Base-by-base conservation (phyloP, 2,888 invertebrate genomes). In the Acrobasis suavella region DNA sequence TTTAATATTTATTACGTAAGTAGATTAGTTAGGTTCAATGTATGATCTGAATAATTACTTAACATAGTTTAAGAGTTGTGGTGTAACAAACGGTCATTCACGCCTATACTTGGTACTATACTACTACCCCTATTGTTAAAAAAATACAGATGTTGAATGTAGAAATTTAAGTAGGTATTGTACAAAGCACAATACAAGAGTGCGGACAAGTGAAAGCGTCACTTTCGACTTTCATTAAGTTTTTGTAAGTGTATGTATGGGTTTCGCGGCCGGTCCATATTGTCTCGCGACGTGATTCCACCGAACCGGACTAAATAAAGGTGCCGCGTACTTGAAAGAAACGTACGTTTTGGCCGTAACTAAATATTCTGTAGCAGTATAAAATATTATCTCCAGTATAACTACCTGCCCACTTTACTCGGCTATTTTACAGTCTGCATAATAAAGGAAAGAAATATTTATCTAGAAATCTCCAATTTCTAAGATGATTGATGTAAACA, bases 161-260 rank as follows among this genome's bases (percentile, higher is more conserved):
- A 63, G 63, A 66, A 66, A 66, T 66, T 64, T 61, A 63, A 77
- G 80, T 61, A 63, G 76, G 80, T 83, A 84, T 85, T 80, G 80
- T 83, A 86, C 86, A 87, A 86, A 83, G 85, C 80, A 80, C 82
- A 82, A 82, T 83, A 87, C 87, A 85, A 86, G 85, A 83, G 82
- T 78, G 85, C 77, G 81, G 82, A 82, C 89, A 81, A 91, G 91
- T 91, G 91, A 92, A 92, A 92, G 91, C 88, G 85, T 86, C 78
- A 89, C 91, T 92, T 91, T 92, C 91, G 84, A 91, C 91, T 91
- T 91, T 91, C 91, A 86, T 91, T 89, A 85, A 84, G 86, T 91
- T 91, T 91, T 91, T 91, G 90, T 91, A 82, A 85, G 82, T 81
- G 81, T 88, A 81, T 90, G 89, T 86, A 87, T 87, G 85, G 84